A percentile compares a stretch with the other conserved stretches of the same genome.
Evolutionary conservation across 1,140 invertebrate genomes (phyloP).

Genomic region (Ostrea denselamellosa): DNA sequence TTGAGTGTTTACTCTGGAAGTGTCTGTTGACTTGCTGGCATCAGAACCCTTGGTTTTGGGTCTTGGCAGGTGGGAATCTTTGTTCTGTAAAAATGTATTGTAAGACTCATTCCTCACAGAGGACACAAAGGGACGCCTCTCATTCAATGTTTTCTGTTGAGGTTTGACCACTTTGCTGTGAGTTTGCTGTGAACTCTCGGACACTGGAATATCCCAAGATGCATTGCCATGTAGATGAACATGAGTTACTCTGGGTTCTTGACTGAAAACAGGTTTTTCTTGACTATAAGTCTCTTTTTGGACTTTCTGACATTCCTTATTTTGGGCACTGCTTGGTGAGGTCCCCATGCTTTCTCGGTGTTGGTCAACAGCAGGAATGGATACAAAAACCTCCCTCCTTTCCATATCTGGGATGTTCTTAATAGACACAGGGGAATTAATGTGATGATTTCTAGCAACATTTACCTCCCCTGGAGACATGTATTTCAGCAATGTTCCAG

Average conservation of each 20-base stretch:
- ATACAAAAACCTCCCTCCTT: conserved; percentile 51
- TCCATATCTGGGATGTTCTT: not conserved
- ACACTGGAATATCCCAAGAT: conserved; percentile 44
- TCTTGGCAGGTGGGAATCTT: conserved; percentile 14
- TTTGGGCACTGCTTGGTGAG: not conserved
- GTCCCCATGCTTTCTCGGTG: not conserved
- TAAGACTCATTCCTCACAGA: conserved; percentile 36
- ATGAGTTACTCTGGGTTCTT: conserved; percentile 19
- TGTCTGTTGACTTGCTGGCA: not conserved
- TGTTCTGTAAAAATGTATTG: conserved; percentile 8
- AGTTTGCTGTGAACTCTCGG: conserved; percentile 34
- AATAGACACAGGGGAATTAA: not conserved
- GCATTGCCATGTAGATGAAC: not conserved
- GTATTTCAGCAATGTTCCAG: not conserved
- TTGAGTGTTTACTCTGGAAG: not conserved
- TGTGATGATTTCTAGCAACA: not conserved
- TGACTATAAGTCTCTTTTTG: not conserved
- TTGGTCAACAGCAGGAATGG: conserved; percentile 43
- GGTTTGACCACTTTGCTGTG: not conserved
- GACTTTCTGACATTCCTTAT: not conserved
- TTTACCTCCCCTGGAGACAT: not conserved
- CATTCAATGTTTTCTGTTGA: not conserved
- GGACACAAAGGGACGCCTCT: conserved; percentile 40
- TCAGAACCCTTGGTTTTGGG: conserved; percentile 46
- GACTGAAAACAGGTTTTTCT: not conserved